Evolutionary conservation across 2,888 invertebrate genomes (phyloP), one percentile per base, ranked within the genome.

Genomic region (Heliothis peltigera): DNA sequence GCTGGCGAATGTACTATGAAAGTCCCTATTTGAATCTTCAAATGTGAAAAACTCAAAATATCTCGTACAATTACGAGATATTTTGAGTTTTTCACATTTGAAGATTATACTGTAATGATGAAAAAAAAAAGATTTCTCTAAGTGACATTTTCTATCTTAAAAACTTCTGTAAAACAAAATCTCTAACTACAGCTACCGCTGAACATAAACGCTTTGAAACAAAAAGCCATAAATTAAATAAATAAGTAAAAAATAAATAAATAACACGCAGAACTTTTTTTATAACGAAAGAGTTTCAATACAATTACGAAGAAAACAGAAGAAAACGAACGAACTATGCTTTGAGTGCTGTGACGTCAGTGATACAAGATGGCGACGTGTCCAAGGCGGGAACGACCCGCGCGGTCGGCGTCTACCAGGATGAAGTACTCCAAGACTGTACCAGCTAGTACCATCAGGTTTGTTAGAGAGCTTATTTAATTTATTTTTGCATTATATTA

Each of bases 351-450:
- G 72, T 80, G 82, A 81, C 67, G 64, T 70, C 35, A 70, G 70
- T 73, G 83, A 66, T n/a, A 44, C 3, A 74, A 83, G 70, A 87
- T 87, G 87, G 84, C 94, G 78, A 94, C 94, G 25, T 94, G 94
- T 79, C 94, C 94, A 4, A 85, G 94, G 70, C 85, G 90, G 60
- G 89, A 89, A 65, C 85, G 93, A 48, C 89, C 94, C 4, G 79
- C 88, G 18, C 86, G 93, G 63, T 91, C 93, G 1, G 85, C 90
- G 35, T 91, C 92, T 0, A 82, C 91, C 32, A 89, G 93, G 68
- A 79, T 94, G 77, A 94, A 93, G 66, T 94, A 94, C 75, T 94
- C 94, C 21, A 94, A 94, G 77, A 94, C 94, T 0, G 90, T 91
- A 58, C 93, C 94, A 8, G 91, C 92, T 5, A 91, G 92, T 81